Percentiles rank a stretch among this genome's conserved stretches.
phyloP scores from a whole-genome alignment of 2,797 vertebrate species.

The Sebastes glaucus region DNA sequence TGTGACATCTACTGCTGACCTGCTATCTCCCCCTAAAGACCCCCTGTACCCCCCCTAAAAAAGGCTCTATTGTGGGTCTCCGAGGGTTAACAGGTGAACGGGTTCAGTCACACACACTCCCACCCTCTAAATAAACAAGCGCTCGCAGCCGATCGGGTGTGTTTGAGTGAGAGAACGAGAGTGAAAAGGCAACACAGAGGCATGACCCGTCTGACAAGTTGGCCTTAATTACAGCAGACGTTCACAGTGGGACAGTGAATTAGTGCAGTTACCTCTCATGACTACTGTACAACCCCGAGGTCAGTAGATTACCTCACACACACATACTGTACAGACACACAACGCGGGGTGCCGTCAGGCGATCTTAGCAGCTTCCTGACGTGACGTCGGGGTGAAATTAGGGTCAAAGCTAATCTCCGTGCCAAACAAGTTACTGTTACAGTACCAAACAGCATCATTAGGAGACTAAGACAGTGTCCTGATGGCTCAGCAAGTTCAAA shows the following conservation, averaged over 20 bases:
- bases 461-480: neutral
- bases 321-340: slow-evolving; percentile 36
- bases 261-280: slow-evolving; percentile 88
- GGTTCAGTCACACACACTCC: neutral
- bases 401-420: slow-evolving; percentile 59
- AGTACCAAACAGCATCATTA: slow-evolving; percentile 5
- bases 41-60: too few species aligned
- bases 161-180: slow-evolving; percentile 11
- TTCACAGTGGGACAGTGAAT: slow-evolving; percentile 91
- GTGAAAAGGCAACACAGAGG: slow-evolving; percentile 24
- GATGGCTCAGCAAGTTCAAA: slow-evolving; percentile 16
- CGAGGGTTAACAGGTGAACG: neutral
- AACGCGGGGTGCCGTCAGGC: slow-evolving; percentile 54
- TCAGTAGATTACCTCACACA: slow-evolving; percentile 86
- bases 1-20: too few species aligned
- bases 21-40: too few species aligned
- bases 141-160: slow-evolving; percentile 1
- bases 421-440: slow-evolving; percentile 11
- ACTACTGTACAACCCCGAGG: slow-evolving; percentile 80
- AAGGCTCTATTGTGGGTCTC: too few species aligned
- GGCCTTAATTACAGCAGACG: slow-evolving; percentile 97
- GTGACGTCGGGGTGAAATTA: slow-evolving; percentile 61
- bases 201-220: slow-evolving; percentile 64
- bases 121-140: slow-evolving; percentile 1
- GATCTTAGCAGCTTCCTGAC: slow-evolving; percentile 48